phyloP scores from a whole-genome alignment of 2,113 vertebrate genomes.

The Silurus asotus region DNA sequence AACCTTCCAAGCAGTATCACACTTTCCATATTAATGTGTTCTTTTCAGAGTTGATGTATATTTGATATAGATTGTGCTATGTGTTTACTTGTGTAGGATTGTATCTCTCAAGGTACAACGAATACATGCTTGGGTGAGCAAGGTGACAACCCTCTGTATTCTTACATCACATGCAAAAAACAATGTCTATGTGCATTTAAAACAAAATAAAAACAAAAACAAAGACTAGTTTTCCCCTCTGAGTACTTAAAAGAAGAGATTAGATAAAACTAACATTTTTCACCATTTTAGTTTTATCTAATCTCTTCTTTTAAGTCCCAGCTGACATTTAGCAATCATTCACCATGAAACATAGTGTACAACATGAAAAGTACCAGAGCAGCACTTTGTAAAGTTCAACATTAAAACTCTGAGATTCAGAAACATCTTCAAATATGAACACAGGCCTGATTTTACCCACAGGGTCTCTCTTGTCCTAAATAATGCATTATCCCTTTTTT shows the following conservation, averaged over 20 bases:
- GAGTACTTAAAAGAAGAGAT: too few species aligned
- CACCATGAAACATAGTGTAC: background rate
- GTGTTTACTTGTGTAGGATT: background rate
- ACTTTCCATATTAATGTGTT: background rate
- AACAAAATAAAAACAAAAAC: background rate
- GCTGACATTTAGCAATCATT: constrained; percentile 15
- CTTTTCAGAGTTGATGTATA: background rate
- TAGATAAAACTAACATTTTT: too few species aligned
- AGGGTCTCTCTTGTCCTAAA: background rate
- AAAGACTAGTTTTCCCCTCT: background rate
- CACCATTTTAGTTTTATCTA: background rate
- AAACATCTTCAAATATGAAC: background rate
- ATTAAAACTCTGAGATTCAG: background rate
- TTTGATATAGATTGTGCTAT: background rate
- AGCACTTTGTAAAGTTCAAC: constrained; percentile 20
- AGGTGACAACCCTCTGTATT: background rate
- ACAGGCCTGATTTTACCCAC: background rate
- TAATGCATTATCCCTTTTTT: background rate
- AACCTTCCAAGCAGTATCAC: background rate
- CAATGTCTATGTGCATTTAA: background rate
- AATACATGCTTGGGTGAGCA: too few species aligned
- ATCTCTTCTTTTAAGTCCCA: background rate
- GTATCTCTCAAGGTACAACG: background rate
- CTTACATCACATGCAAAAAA: background rate
- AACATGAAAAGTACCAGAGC: constrained; percentile 25